Percentiles rank a stretch among this genome's conserved stretches.
Evolutionary conservation across 2,888 invertebrate species (phyloP).

Genomic region (Hydraecia micacea): DNA sequence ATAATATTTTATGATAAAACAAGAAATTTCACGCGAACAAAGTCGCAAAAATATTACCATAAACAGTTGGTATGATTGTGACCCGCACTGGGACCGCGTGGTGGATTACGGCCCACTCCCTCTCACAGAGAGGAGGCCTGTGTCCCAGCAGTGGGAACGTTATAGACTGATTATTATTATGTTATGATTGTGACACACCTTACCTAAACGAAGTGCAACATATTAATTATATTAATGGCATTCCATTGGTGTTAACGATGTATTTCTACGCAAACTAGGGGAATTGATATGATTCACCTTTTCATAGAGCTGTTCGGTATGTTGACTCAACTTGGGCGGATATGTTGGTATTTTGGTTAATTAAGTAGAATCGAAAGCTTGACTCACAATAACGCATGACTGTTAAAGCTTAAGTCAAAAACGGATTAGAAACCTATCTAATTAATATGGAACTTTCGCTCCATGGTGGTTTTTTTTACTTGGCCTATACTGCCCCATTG

Average conservation of each 20-base stretch:
- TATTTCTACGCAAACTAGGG: constrained; percentile 25
- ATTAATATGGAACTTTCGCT: not conserved
- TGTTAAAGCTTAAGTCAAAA: constrained; percentile 16
- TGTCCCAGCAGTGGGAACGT: no score
- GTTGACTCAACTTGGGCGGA: constrained; percentile 41
- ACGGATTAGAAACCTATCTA: not conserved
- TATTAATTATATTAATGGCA: constrained; percentile 40
- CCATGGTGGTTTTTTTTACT: not conserved
- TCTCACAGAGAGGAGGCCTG: no score
- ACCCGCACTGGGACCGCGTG: no score
- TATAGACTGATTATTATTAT: no score
- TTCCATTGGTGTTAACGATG: constrained; percentile 38
- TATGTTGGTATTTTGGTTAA: constrained; percentile 18
- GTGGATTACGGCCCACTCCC: no score
- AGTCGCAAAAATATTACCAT: no score
- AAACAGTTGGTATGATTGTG: not conserved
- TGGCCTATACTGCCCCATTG: no score
- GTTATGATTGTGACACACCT: constrained; percentile 12
- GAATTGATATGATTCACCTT: constrained; percentile 51
- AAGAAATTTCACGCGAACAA: no score
- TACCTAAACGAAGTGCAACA: not conserved
- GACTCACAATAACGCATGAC: constrained; percentile 31
- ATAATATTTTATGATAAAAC: no score
- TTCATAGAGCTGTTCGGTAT: constrained; percentile 16
- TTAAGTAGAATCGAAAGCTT: constrained; percentile 26